Conservation (phyloP, 2,113 vertebrate genomes). For the Leptosomus discolor region DNA sequence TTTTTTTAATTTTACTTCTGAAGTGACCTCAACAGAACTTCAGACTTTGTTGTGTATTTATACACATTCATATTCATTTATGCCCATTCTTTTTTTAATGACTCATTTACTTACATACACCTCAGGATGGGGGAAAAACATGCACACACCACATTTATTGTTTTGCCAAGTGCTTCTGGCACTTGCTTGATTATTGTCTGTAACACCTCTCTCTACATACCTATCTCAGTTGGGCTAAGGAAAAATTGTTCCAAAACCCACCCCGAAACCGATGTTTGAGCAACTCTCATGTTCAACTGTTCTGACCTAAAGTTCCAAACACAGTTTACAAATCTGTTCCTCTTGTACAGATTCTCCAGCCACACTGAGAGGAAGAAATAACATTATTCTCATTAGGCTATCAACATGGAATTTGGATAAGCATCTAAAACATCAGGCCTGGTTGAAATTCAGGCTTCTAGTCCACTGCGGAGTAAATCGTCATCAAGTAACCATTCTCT, state of each 20-base stretch:
- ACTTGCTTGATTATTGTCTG: background rate
- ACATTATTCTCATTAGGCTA: background rate
- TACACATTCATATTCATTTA: background rate
- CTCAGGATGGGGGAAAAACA: background rate
- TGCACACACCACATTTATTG: background rate
- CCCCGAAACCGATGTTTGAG: background rate
- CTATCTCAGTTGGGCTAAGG: background rate
- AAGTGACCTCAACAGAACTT: background rate
- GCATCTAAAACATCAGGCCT: background rate
- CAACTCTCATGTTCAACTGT: background rate
- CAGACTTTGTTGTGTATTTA: background rate
- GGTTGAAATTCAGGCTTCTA: background rate
- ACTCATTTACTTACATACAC: background rate
- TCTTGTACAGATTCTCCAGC: background rate
- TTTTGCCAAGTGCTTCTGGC: background rate
- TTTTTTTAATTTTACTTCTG: background rate
- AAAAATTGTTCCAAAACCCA: background rate
- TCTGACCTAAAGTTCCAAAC: background rate
- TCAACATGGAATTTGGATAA: background rate
- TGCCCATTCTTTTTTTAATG: background rate
- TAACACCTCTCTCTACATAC: fast-evolving
- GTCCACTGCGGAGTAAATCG: background rate
- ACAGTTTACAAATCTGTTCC: background rate
- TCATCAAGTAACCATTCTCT: background rate
- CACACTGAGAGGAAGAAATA: background rate